A percentile compares a stretch with the other conserved stretches of the same genome.
Conservation (phyloP, 2,797 vertebrate species). For the Iguana delicatissima region DNA sequence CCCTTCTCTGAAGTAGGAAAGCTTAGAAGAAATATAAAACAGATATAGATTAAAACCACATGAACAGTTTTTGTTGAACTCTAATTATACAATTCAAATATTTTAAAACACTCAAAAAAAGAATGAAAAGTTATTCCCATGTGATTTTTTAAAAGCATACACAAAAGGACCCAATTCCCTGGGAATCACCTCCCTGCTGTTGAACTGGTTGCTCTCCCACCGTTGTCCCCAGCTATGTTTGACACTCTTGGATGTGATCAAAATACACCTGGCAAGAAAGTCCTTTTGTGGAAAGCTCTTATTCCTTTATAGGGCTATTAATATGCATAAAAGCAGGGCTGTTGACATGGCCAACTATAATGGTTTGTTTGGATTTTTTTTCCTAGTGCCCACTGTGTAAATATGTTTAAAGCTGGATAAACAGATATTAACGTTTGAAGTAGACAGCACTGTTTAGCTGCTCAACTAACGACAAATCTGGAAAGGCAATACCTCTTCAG, state of each 20-base stretch:
- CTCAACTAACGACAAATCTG: neutral
- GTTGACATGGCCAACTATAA: neutral
- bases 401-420: neutral
- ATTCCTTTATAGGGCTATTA: neutral
- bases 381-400: neutral
- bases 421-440: slow-evolving; percentile 5
- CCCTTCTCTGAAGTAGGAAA: too few relatives aligned
- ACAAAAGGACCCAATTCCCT: neutral
- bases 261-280: neutral
- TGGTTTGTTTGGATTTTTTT: slow-evolving; percentile 28
- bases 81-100: too few relatives aligned
- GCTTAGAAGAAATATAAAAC: too few relatives aligned
- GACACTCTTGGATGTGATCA: neutral
- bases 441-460: neutral
- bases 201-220: neutral
- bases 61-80: too few relatives aligned
- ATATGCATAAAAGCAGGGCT: rapidly evolving
- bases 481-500: slow-evolving; percentile 35
- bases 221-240: neutral
- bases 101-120: too few relatives aligned
- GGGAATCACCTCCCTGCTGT: too few relatives aligned
- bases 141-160: neutral
- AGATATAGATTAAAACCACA: too few relatives aligned
- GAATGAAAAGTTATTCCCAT: too few relatives aligned
- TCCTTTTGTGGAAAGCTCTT: neutral